phyloP scores from a whole-genome alignment of 2,888 invertebrate genomes.

The Andrena fulva region DNA sequence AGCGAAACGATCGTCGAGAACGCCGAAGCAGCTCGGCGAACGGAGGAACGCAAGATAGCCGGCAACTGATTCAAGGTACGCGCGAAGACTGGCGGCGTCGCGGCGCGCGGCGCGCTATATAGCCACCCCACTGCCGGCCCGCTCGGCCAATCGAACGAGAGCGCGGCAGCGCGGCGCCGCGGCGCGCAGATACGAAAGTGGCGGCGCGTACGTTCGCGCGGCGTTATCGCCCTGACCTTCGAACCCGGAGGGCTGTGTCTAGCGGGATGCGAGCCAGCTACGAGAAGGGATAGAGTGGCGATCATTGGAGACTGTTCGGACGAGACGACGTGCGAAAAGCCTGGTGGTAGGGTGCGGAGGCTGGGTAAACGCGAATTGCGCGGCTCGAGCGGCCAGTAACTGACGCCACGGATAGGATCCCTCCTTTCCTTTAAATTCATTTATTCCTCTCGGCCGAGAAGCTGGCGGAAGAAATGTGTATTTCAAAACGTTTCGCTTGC shows the following conservation, averaged over 20 bases:
- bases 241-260: slow-evolving; percentile 75
- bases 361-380: slow-evolving; percentile 42
- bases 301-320: slow-evolving; percentile 64
- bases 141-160: slow-evolving; percentile 35
- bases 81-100: slow-evolving; percentile 55
- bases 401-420: slow-evolving; percentile 9
- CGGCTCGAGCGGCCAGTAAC: slow-evolving; percentile 41
- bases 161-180: background rate
- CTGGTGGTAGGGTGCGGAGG: slow-evolving; percentile 66
- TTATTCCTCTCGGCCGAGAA: too few relatives aligned
- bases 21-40: background rate
- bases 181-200: slow-evolving; percentile 57
- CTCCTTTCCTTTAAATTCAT: background rate
- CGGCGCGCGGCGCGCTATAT: slow-evolving; percentile 44
- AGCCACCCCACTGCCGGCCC: slow-evolving; percentile 43
- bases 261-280: slow-evolving; percentile 33
- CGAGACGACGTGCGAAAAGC: slow-evolving; percentile 28
- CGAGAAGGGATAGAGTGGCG: slow-evolving; percentile 63
- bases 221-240: slow-evolving; percentile 76
- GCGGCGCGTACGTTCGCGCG: slow-evolving; percentile 21
- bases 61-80: slow-evolving; percentile 31
- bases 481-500: too few relatives aligned
- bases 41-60: background rate
- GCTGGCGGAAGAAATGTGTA: too few relatives aligned
- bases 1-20: background rate